These are phyloP conservation scores for Zelostemma sp. DNA, from an alignment of 1,140 invertebrate genomes.

Conservation along the genomic window DNA sequence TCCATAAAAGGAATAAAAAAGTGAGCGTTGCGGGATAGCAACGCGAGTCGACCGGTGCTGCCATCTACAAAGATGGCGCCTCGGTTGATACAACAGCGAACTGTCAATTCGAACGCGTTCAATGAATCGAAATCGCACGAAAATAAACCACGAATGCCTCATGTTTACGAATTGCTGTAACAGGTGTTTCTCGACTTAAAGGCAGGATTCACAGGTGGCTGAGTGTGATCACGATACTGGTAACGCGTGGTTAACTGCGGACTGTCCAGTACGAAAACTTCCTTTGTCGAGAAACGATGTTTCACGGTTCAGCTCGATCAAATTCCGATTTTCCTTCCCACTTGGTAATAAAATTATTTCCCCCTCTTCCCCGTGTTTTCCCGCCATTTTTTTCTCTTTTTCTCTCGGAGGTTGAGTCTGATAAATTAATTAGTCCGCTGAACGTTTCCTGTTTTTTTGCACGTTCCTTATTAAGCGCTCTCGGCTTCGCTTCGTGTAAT, in stretches of 20 bases:
- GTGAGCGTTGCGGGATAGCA: background rate
- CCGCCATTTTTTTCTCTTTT: too few species aligned
- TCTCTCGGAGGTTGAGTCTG: too few species aligned
- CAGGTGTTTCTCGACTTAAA: slow-evolving; percentile 57
- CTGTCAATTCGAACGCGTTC: slow-evolving; percentile 27
- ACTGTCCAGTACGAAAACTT: slow-evolving; percentile 34
- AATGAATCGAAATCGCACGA: slow-evolving; percentile 50
- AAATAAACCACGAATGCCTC: slow-evolving; percentile 57
- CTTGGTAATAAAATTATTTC: too few species aligned
- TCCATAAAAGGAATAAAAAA: background rate
- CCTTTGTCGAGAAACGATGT: slow-evolving; percentile 21
- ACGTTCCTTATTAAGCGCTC: too few species aligned
- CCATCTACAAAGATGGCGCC: slow-evolving; percentile 14
- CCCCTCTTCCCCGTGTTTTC: too few species aligned
- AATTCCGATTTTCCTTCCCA: too few species aligned
- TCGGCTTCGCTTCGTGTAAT: too few species aligned
- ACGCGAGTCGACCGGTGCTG: slow-evolving; percentile 27
- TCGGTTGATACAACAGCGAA: slow-evolving; percentile 31
- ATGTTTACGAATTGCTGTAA: slow-evolving; percentile 56
- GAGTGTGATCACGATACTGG: slow-evolving; percentile 46
- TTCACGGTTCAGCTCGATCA: too few species aligned
- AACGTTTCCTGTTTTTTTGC: too few species aligned
- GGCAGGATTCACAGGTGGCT: slow-evolving; percentile 54
- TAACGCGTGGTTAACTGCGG: slow-evolving; percentile 47
- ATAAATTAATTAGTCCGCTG: too few species aligned